These are phyloP conservation scores for Temnopleurus reevesii DNA, from an alignment of 53 echinoderm and acorn worm genomes.

Conservation along the genomic window DNA sequence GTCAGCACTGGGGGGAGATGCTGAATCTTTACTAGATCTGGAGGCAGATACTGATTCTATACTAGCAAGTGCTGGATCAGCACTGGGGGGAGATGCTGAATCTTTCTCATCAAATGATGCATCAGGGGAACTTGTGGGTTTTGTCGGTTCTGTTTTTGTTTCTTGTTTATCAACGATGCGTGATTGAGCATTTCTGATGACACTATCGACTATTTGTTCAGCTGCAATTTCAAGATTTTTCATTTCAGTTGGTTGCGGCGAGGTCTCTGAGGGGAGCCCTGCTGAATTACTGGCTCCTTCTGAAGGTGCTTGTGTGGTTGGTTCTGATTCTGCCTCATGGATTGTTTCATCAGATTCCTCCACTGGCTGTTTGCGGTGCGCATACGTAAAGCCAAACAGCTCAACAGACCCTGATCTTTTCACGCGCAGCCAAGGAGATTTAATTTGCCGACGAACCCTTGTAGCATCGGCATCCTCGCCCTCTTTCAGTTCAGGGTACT, in stretches of 20 bases:
- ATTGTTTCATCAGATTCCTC: not conserved
- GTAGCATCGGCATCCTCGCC: not conserved
- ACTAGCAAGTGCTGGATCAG: too few species aligned
- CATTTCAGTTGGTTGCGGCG: not conserved
- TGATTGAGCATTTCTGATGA: not conserved
- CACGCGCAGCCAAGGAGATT: not conserved
- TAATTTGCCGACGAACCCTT: not conserved
- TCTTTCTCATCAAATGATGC: too few species aligned
- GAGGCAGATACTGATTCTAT: too few species aligned
- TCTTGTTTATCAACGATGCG: not conserved
- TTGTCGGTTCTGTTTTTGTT: not conserved
- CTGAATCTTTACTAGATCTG: too few species aligned
- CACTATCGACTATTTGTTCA: not conserved
- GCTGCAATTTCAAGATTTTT: not conserved
- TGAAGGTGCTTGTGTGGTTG: not conserved
- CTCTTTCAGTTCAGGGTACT: not conserved
- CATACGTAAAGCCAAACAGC: not conserved
- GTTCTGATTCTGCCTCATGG: not conserved
- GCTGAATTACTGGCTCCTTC: not conserved
- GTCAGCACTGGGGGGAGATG: too few species aligned
- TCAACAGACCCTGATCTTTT: constrained; percentile 9
- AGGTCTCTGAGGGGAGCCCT: not conserved
- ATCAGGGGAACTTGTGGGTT: not conserved
- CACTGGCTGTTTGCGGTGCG: not conserved
- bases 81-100: too few species aligned